A percentile compares a stretch with the other conserved stretches of the same genome.
Conservation (phyloP, 2,888 invertebrate species). For the Drosophila hamatofila region DNA sequence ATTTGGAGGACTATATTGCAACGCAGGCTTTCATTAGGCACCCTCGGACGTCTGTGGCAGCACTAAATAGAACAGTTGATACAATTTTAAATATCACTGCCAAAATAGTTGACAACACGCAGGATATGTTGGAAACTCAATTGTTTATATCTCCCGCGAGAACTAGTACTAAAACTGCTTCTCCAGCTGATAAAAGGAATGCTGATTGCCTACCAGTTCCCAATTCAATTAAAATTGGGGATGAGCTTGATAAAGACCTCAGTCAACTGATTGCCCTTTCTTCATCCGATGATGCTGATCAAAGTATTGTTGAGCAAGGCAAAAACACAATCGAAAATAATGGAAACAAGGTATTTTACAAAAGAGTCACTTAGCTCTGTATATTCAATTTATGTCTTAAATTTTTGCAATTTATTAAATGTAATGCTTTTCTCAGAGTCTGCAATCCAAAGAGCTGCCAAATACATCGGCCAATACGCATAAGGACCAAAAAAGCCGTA, state of each 20-base stretch:
- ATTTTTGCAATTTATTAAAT: not conserved
- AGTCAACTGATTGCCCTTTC: conserved; percentile 37
- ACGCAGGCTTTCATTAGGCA: conserved; percentile 25
- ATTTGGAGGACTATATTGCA: conserved; percentile 34
- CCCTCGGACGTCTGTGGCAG: not conserved
- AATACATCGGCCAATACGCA: not conserved
- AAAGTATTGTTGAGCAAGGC: not conserved
- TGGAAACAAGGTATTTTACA: conserved; percentile 10
- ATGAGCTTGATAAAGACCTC: conserved; percentile 40
- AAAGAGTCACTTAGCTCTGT: not conserved
- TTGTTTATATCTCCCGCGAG: conserved; percentile 20
- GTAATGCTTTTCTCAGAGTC: not conserved
- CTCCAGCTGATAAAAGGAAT: conserved; percentile 6
- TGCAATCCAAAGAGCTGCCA: not conserved
- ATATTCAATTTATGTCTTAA: not conserved
- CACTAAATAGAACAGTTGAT: not conserved
- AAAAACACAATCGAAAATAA: not conserved
- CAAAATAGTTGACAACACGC: not conserved
- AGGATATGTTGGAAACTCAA: conserved; percentile 45
- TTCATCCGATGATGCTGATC: conserved; percentile 2
- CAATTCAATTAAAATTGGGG: conserved; percentile 35
- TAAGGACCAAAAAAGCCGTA: not conserved
- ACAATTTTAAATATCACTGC: conserved; percentile 9
- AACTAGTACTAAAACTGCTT: not conserved
- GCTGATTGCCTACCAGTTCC: not conserved